Conservation (phyloP, 2,888 invertebrate species). For the Luperina nickerlii region DNA sequence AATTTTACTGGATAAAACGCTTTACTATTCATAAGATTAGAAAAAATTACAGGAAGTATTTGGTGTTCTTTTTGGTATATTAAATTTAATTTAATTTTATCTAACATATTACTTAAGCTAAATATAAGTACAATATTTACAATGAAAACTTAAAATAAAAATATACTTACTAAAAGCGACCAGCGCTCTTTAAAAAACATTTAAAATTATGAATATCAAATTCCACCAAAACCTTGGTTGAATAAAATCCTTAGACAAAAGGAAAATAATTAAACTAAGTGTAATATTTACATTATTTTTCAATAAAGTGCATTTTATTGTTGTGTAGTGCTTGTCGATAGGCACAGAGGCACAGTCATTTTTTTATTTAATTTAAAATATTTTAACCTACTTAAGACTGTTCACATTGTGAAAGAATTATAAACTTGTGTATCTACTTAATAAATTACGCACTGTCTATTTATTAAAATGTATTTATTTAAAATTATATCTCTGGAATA, state of each 20-base stretch:
- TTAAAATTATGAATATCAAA: slow-evolving; percentile 61
- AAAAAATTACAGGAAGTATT: slow-evolving; percentile 84
- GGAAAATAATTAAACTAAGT: slow-evolving; percentile 47
- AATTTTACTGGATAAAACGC: slow-evolving; percentile 72
- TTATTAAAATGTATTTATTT: background rate
- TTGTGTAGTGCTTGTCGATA: slow-evolving; percentile 85
- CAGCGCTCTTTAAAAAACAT: slow-evolving; percentile 76
- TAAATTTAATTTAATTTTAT: slow-evolving; percentile 65
- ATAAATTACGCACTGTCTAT: background rate
- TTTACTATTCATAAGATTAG: slow-evolving; percentile 84
- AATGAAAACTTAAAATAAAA: slow-evolving; percentile 57
- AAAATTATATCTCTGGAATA: background rate
- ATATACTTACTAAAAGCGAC: slow-evolving; percentile 72
- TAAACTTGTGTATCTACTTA: slow-evolving; percentile 12
- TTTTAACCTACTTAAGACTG: slow-evolving; percentile 70
- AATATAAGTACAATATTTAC: slow-evolving; percentile 76
- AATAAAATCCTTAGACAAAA: slow-evolving; percentile 59
- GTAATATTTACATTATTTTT: slow-evolving; percentile 67
- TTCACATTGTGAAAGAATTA: slow-evolving; percentile 61
- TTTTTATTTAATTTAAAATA: slow-evolving; percentile 71
- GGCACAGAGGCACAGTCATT: slow-evolving; percentile 88
- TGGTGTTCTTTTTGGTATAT: slow-evolving; percentile 85
- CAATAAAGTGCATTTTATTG: slow-evolving; percentile 77
- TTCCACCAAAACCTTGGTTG: slow-evolving; percentile 51
- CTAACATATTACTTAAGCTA: slow-evolving; percentile 69